These are phyloP conservation scores for Pongo pygmaeus DNA, from an alignment of 2,113 vertebrate genomes.

Conservation along the genomic window DNA sequence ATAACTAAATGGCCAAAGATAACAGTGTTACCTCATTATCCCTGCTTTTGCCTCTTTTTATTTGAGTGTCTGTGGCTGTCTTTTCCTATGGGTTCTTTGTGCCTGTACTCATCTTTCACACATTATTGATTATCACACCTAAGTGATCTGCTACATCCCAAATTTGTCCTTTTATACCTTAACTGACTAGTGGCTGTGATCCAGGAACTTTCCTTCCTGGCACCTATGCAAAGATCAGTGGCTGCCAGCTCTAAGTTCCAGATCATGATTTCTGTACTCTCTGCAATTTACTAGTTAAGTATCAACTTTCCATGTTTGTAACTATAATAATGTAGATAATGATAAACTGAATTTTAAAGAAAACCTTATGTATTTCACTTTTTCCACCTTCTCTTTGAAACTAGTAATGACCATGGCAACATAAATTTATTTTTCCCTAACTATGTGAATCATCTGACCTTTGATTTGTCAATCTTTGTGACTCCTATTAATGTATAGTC, in stretches of 20 bases:
- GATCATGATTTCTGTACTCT: not conserved
- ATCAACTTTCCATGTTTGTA: not conserved
- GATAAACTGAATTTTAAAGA: not conserved
- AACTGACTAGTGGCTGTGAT: not conserved
- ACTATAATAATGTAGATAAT: not conserved
- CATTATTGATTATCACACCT: not conserved
- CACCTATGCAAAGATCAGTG: not conserved
- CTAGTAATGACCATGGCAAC: not conserved
- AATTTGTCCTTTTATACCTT: not conserved
- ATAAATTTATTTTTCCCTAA: not conserved
- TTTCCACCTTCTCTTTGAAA: not conserved
- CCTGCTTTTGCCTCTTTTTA: not conserved
- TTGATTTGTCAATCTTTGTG: slow-evolving; percentile 17
- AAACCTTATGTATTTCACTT: not conserved
- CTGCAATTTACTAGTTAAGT: not conserved
- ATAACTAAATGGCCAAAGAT: not conserved
- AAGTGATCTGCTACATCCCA: not conserved
- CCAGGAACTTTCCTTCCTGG: not conserved
- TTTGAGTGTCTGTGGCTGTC: not conserved
- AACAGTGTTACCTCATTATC: not conserved
- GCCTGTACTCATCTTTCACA: not conserved
- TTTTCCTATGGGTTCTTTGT: not conserved
- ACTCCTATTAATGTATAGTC: not conserved
- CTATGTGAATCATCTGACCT: not conserved
- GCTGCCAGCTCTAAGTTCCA: not conserved